Evolutionary conservation across 2,888 invertebrate genomes (phyloP).

Genomic region (Mamestra brassicae): DNA sequence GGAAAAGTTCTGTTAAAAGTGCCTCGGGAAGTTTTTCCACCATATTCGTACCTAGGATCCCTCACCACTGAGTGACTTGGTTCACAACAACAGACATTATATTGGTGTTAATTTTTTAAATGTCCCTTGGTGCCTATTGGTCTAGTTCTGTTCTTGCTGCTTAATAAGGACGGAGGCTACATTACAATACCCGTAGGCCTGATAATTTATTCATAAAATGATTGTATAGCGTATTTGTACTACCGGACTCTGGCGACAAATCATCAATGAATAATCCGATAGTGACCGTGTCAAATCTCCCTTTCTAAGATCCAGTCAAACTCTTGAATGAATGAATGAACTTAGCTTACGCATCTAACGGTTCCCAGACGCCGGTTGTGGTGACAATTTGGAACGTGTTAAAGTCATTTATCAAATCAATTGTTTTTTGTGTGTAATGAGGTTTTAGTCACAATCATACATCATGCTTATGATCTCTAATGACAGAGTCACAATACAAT

Average conservation of each 20-base stretch:
- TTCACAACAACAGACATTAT: background rate
- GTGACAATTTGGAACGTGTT: slow-evolving; percentile 43
- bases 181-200: no score
- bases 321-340: slow-evolving; percentile 54
- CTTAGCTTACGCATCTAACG: slow-evolving; percentile 52
- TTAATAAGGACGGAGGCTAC: no score
- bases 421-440: slow-evolving; percentile 48
- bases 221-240: no score
- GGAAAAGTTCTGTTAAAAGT: no score
- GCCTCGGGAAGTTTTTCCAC: no score
- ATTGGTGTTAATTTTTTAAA: no score
- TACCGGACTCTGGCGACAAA: background rate
- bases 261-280: slow-evolving; percentile 9
- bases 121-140: no score
- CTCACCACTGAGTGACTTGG: background rate
- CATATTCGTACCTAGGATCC: no score
- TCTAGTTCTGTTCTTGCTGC: no score
- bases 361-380: slow-evolving; percentile 37
- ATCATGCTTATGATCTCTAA: slow-evolving; percentile 53
- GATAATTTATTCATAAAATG: no score
- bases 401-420: slow-evolving; percentile 54
- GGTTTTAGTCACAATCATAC: slow-evolving; percentile 41
- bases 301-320: slow-evolving; percentile 30
- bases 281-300: slow-evolving; percentile 14
- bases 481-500: slow-evolving; percentile 46